Base-by-base conservation (phyloP, 2,888 invertebrate species). In the Athetis lepigone region DNA sequence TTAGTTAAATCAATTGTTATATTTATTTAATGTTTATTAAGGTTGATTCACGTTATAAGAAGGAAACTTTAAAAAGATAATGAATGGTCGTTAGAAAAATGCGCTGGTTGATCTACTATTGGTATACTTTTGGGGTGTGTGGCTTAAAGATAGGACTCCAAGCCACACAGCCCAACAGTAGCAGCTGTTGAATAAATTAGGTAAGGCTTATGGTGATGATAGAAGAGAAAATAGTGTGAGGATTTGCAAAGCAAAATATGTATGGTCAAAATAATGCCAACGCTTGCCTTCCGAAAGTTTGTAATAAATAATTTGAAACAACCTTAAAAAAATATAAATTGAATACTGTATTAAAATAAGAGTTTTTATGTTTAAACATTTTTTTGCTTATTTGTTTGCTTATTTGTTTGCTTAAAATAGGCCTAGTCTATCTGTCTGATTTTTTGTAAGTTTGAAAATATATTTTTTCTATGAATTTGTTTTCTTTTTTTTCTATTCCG, bases 351-450 rank as follows among this genome's bases (percentile, higher is more conserved):
- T 62, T 46, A 47, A 25, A 42, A 39, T 69, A 54, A 72, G 46
- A 47, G 25, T 49, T 64, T 62, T 45, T 57, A 36, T 49, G 42
- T 46, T 73, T 54, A 23, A 58, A 61, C 25, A 16, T 61, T 70
- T 40, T 43, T 62, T 56, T 67, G 63, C 55, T 72, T 63, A 70
- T 70, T 70, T 60, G 37, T 67, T 68, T 69, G 70, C 78, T 72
- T 63, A 70, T 70, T 70, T 60, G 37, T 67, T 68, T 69, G 70
- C 78, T 59, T 70, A 70, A 47, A 60, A 49, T 75, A 71, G 65
- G 57, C 62, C 82, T 84, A 83, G 84, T 83, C 83, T 80, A 54
- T 64, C 60, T 79, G 80, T 82, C 82, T 83, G 80, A 79, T 79
- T 72, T 78, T 70, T 67, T 69, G 47, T 76, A 80, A 72, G 39